A percentile compares a stretch with the other conserved stretches of the same genome.
Evolutionary conservation across 1,140 invertebrate genomes (phyloP).

Genomic region (Apis dorsata): DNA sequence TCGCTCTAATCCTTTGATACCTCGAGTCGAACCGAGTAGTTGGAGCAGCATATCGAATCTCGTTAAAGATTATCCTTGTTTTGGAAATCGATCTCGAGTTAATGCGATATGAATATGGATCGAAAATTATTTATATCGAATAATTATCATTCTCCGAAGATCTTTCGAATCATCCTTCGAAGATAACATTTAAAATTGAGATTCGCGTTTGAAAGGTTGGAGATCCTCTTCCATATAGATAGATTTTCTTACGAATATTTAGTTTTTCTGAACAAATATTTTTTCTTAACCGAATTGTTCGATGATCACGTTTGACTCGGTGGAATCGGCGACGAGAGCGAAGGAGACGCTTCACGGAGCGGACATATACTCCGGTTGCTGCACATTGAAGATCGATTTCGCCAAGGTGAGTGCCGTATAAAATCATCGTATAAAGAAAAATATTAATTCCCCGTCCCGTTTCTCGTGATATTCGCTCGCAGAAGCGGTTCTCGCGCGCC

Average conservation of each 20-base stretch:
- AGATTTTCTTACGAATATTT: too few species aligned
- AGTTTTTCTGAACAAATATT: background rate
- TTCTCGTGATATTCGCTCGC: too few species aligned
- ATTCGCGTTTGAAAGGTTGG: too few species aligned
- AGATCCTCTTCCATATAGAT: too few species aligned
- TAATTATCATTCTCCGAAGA: too few species aligned
- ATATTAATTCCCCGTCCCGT: background rate
- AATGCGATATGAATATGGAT: too few species aligned
- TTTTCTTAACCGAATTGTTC: constrained; percentile 80
- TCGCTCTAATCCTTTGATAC: background rate
- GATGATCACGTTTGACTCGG: constrained; percentile 92
- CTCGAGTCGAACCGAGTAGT: background rate
- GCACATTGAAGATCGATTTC: constrained; percentile 99
- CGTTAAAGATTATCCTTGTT: background rate
- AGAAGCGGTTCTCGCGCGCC: background rate
- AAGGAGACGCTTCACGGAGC: constrained; percentile 97
- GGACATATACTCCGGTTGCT: constrained; percentile 99
- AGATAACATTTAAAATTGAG: too few species aligned
- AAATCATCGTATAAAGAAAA: constrained; percentile 21
- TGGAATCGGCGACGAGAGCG: constrained; percentile 96
- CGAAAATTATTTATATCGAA: too few species aligned
- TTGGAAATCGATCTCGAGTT: background rate
- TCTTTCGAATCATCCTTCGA: too few species aligned
- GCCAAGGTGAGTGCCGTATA: constrained; percentile 91
- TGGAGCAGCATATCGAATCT: too few species aligned